Evolutionary conservation across 2,113 vertebrate genomes (phyloP).

Genomic region (Pelobates fuscus): DNA sequence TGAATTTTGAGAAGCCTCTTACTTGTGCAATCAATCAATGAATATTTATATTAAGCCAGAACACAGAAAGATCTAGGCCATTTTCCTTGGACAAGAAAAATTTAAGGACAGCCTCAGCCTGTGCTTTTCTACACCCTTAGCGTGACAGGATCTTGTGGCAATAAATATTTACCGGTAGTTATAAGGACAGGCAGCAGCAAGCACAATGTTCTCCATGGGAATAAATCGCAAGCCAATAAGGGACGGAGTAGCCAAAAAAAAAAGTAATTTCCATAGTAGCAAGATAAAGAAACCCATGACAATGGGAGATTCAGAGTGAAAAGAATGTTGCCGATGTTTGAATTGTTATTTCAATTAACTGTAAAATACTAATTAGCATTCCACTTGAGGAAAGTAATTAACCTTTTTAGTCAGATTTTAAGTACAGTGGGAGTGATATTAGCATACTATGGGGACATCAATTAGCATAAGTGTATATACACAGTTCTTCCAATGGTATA

Average conservation of each 20-base stretch:
- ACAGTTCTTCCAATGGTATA: too few species aligned
- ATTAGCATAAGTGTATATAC: too few species aligned
- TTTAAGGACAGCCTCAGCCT: background rate
- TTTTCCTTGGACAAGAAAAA: slow-evolving; percentile 1
- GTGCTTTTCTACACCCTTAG: background rate
- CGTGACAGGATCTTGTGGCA: background rate
- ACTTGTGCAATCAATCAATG: background rate
- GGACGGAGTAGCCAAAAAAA: too few species aligned
- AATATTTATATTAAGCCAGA: background rate
- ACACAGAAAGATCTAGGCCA: background rate
- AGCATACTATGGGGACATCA: too few species aligned
- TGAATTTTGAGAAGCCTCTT: too few species aligned
- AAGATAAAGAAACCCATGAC: too few species aligned
- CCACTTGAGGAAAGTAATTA: background rate
- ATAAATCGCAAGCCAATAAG: background rate
- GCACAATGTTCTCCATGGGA: background rate
- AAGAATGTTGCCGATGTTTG: too few species aligned
- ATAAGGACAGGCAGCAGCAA: background rate
- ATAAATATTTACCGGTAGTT: slow-evolving; percentile 17
- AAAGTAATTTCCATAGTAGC: too few species aligned
- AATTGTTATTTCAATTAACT: too few species aligned
- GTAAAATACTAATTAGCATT: background rate
- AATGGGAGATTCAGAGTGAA: too few species aligned
- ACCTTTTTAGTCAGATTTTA: too few species aligned
- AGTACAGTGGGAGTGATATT: too few species aligned